Evolutionary conservation across 2,797 vertebrate genomes (phyloP).

Genomic region (Protosalanx chinensis): DNA sequence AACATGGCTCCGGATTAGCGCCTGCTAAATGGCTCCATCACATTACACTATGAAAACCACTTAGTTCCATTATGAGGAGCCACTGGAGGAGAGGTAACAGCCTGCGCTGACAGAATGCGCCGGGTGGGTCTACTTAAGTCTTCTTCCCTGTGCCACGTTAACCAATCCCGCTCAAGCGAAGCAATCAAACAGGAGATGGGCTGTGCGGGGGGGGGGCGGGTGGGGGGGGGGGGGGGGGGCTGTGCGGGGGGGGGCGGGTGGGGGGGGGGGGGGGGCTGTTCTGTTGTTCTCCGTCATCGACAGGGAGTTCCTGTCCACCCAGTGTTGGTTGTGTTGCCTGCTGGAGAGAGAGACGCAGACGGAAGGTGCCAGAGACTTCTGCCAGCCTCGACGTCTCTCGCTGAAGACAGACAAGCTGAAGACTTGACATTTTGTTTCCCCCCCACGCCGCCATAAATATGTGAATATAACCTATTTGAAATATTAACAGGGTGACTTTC

Average conservation of each 20-base stretch:
- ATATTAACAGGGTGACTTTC: constrained; percentile 32
- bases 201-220: too few species aligned
- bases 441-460: constrained; percentile 29
- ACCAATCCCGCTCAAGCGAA: constrained; percentile 19
- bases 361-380: constrained; percentile 15
- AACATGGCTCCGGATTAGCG: too few species aligned
- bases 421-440: constrained; percentile 40
- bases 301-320: constrained; percentile 1
- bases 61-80: too few species aligned
- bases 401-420: constrained; percentile 21
- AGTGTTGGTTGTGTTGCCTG: constrained; percentile 40
- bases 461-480: constrained; percentile 47
- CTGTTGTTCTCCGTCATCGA: constrained; percentile 31
- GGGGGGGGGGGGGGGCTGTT: constrained; percentile 17
- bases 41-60: too few species aligned
- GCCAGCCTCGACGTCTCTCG: constrained; percentile 31
- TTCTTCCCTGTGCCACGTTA: constrained; percentile 11
- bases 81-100: not conserved
- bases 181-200: constrained; percentile 13
- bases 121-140: not conserved
- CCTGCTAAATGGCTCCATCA: too few species aligned
- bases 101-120: not conserved
- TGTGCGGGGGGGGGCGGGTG: not conserved
- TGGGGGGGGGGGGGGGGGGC: constrained; percentile 9
- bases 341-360: constrained; percentile 24